A percentile compares a stretch with the other conserved stretches of the same genome.
phyloP scores from a whole-genome alignment of 2,113 vertebrate species.

The Oreocharis arfaki region DNA sequence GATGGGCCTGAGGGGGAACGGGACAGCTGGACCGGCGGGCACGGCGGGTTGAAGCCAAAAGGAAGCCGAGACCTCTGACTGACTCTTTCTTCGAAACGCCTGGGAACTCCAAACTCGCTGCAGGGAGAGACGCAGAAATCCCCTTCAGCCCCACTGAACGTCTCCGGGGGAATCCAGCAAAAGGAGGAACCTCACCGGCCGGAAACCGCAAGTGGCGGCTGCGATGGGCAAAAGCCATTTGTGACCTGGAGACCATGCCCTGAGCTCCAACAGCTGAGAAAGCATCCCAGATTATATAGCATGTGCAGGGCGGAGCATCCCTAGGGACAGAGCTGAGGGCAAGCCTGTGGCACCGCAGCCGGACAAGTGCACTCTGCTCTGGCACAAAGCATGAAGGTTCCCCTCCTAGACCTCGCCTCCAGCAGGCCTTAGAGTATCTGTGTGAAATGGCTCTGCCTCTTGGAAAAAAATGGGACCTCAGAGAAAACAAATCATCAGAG shows the following conservation, averaged over 20 bases:
- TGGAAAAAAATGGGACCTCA: not conserved
- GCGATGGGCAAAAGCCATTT: not conserved
- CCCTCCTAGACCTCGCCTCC: not conserved
- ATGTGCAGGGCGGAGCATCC: not conserved
- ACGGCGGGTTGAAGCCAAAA: not conserved
- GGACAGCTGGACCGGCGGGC: rapidly evolving
- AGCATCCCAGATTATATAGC: rapidly evolving
- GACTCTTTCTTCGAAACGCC: no score
- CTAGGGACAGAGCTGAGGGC: not conserved
- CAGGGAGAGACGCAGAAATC: not conserved
- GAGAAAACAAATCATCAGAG: not conserved
- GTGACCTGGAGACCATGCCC: not conserved
- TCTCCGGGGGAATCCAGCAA: not conserved
- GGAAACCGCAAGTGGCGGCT: not conserved
- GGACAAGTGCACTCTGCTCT: not conserved
- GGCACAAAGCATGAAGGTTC: not conserved
- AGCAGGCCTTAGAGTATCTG: not conserved
- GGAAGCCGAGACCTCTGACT: not conserved
- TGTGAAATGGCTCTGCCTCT: not conserved
- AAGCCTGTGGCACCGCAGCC: not conserved
- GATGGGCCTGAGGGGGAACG: not conserved
- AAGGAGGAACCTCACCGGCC: not conserved
- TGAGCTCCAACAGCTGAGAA: not conserved
- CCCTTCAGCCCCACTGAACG: not conserved
- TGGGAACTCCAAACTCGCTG: no score